Conservation (phyloP, 1,140 invertebrate species). For the Leptoteleia sp. region DNA sequence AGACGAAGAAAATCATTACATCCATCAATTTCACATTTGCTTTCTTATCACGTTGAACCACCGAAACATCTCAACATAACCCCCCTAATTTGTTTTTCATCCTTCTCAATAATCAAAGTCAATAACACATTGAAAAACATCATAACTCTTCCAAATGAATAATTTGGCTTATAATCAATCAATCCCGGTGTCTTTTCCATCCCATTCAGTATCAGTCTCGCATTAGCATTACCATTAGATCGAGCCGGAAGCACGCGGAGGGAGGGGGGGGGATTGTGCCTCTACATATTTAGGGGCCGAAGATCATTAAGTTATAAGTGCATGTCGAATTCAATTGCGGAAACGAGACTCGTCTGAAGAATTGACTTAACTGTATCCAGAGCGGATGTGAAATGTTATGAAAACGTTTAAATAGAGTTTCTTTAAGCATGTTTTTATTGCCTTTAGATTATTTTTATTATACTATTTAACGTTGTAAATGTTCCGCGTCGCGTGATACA, state of each 20-base stretch:
- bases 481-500: too few species aligned
- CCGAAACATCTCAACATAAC: constrained; percentile 4
- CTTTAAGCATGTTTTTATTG: too few species aligned
- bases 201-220: constrained; percentile 32
- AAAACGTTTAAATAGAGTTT: too few species aligned
- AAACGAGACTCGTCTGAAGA: constrained; percentile 19
- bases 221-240: constrained; percentile 44
- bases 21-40: constrained; percentile 11
- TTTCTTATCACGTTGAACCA: constrained; percentile 7
- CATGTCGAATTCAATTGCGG: constrained; percentile 40
- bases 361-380: constrained; percentile 16
- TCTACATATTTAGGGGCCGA: constrained; percentile 36
- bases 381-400: too few species aligned
- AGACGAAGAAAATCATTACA: too few species aligned
- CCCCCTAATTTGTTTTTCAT: constrained; percentile 33
- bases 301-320: constrained; percentile 47
- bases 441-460: too few species aligned
- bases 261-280: constrained; percentile 19
- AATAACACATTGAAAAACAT: constrained; percentile 36
- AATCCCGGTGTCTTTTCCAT: constrained; percentile 25
- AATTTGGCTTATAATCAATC: constrained; percentile 44
- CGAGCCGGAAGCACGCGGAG: constrained; percentile 31
- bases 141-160: constrained; percentile 36
- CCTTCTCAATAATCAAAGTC: constrained; percentile 29
- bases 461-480: too few species aligned